Evolutionary conservation across 2,797 vertebrate genomes (phyloP).

Genomic region (Lacerta viridis): DNA sequence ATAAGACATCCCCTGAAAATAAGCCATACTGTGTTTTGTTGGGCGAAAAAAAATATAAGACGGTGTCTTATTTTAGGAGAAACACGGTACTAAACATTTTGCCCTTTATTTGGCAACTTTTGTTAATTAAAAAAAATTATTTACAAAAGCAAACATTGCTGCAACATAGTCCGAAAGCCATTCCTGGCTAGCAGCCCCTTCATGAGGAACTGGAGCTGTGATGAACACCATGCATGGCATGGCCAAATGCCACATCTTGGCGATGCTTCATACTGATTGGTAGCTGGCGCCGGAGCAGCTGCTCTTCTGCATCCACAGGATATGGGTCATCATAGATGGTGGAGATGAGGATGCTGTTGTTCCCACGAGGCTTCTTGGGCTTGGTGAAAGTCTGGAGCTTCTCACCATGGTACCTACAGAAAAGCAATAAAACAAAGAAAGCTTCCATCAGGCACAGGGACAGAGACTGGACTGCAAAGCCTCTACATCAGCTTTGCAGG

Average conservation of each 20-base stretch:
- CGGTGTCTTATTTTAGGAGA: no score
- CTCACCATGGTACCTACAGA: constrained; percentile 92
- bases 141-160: not conserved
- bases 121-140: not conserved
- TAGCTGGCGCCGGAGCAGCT: constrained; percentile 87
- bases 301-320: constrained; percentile 86
- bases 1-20: no score
- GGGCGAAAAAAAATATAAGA: no score
- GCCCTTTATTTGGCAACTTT: not conserved
- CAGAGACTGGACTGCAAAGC: no score
- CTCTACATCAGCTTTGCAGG: no score
- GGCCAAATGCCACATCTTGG: constrained; percentile 76
- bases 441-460: not conserved
- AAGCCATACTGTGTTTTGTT: no score
- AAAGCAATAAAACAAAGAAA: not conserved
- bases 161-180: not conserved
- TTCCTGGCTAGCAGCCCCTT: accelerated
- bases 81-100: not conserved
- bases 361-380: constrained; percentile 83
- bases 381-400: constrained; percentile 85
- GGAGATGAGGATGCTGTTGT: constrained; percentile 83
- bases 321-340: constrained; percentile 92
- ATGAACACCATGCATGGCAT: constrained; percentile 12
- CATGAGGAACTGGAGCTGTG: constrained; percentile 37
- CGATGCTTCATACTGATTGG: constrained; percentile 91